These are phyloP conservation scores for Serripes groenlandicus DNA, from an alignment of 2,888 invertebrate species.

Conservation along the genomic window DNA sequence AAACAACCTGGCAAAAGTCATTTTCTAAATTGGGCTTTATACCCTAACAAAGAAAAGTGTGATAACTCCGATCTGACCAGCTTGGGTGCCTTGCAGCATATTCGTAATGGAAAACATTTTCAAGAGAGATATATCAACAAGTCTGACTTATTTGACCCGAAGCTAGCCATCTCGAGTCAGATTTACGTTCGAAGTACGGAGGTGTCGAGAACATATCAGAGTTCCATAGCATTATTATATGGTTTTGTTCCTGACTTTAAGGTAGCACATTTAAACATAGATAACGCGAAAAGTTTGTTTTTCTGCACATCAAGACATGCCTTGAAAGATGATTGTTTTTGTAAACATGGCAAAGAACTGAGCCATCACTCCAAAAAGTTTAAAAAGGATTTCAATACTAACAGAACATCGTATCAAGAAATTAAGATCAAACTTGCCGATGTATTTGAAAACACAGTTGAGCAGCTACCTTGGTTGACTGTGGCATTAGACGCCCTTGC, in stretches of 20 bases:
- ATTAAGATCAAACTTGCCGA: constrained; percentile 92
- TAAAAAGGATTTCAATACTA: constrained; percentile 84
- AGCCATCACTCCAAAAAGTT: constrained; percentile 64
- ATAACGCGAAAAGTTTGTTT: constrained; percentile 61
- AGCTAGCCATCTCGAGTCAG: constrained; percentile 83
- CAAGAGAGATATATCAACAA: constrained; percentile 84
- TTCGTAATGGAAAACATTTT: constrained; percentile 92
- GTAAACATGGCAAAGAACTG: constrained; percentile 90
- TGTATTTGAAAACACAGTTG: constrained; percentile 88
- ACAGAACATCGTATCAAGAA: constrained; percentile 88
- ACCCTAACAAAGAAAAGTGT: constrained; percentile 87
- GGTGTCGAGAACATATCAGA: constrained; percentile 96
- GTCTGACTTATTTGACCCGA: constrained; percentile 79
- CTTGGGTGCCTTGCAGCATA: constrained; percentile 93
- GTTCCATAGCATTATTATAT: constrained; percentile 93
- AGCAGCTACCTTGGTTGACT: constrained; percentile 89
- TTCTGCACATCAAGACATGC: constrained; percentile 88
- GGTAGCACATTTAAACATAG: constrained; percentile 89
- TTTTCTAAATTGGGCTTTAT: constrained; percentile 77
- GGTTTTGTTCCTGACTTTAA: constrained; percentile 91
- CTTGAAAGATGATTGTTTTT: constrained; percentile 92
- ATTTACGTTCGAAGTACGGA: constrained; percentile 92
- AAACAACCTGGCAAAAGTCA: constrained; percentile 87
- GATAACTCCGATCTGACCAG: constrained; percentile 94
- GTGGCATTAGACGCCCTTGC: constrained; percentile 93